Percentiles rank a stretch among this genome's conserved stretches.
Evolutionary conservation across 2,113 vertebrate genomes (phyloP).

Genomic region (Salvator merianae): DNA sequence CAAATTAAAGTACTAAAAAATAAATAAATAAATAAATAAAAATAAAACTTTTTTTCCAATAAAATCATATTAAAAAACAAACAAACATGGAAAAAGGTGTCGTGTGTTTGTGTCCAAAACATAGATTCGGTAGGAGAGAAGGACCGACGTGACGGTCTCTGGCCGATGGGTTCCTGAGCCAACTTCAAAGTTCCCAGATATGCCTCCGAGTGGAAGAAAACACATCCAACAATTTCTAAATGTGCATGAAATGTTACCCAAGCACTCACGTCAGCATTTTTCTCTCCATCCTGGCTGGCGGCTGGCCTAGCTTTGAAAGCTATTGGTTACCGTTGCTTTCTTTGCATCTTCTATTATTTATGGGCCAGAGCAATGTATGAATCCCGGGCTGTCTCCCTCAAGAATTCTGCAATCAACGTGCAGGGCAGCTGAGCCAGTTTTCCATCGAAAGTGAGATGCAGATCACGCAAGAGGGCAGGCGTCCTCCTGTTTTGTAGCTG

Average conservation of each 20-base stretch:
- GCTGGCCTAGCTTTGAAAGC: not conserved
- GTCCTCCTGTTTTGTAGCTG: no score
- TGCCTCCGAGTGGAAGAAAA: not conserved
- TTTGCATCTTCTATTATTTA: not conserved
- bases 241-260: not conserved
- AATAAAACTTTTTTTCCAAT: slow-evolving; percentile 33
- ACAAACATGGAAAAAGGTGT: not conserved
- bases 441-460: no score
- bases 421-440: not conserved
- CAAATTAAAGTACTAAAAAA: slow-evolving; percentile 10
- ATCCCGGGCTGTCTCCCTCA: not conserved
- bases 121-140: not conserved
- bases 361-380: not conserved
- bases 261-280: not conserved
- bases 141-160: no score
- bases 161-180: not conserved
- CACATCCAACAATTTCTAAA: not conserved
- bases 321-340: not conserved
- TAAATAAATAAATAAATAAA: slow-evolving; percentile 15
- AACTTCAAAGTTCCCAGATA: not conserved
- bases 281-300: not conserved
- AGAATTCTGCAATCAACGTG: not conserved
- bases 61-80: slow-evolving; percentile 5
- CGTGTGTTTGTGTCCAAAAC: not conserved
- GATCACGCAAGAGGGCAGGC: no score